Conservation (phyloP, 2,888 invertebrate species). For the Caenorhabditis panamensis region DNA sequence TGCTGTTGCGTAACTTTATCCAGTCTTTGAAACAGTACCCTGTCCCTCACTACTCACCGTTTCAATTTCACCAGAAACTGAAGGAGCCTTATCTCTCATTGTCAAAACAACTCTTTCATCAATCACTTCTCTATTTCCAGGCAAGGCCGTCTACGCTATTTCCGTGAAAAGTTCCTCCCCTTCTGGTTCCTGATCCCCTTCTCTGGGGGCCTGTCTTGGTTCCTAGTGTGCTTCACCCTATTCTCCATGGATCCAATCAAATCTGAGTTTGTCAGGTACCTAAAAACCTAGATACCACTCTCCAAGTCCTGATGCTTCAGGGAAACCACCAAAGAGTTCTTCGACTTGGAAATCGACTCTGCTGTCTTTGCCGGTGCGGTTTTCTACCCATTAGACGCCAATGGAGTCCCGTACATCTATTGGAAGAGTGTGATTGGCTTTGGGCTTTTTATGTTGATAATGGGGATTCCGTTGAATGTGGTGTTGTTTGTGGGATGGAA, state of each 20-base stretch:
- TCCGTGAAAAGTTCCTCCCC: not conserved
- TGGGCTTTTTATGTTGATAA: not conserved
- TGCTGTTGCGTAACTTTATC: too few species aligned
- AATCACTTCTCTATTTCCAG: constrained; percentile 2
- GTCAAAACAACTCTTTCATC: too few species aligned
- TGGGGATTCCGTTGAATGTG: not conserved
- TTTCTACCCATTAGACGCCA: constrained; percentile 6
- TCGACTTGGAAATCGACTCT: constrained; percentile 15
- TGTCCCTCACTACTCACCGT: too few species aligned
- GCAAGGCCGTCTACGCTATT: constrained; percentile 30
- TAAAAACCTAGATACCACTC: too few species aligned
- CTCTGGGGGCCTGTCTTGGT: constrained; percentile 11
- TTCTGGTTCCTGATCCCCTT: constrained; percentile 28
- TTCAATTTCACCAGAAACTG: too few species aligned
- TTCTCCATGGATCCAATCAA: not conserved
- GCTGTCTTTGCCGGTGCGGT: constrained; percentile 5
- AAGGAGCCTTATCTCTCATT: too few species aligned
- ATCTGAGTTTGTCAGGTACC: constrained; percentile 3
- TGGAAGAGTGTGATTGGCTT: not conserved
- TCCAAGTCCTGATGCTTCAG: constrained; percentile 24
- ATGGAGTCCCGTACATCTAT: constrained; percentile 7
- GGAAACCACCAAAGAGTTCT: constrained; percentile 5
- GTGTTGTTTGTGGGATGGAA: constrained; percentile 7
- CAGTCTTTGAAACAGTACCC: too few species aligned
- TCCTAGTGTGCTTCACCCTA: not conserved